phyloP scores from a whole-genome alignment of 2,113 vertebrate species.

The Oenanthe melanoleuca region DNA sequence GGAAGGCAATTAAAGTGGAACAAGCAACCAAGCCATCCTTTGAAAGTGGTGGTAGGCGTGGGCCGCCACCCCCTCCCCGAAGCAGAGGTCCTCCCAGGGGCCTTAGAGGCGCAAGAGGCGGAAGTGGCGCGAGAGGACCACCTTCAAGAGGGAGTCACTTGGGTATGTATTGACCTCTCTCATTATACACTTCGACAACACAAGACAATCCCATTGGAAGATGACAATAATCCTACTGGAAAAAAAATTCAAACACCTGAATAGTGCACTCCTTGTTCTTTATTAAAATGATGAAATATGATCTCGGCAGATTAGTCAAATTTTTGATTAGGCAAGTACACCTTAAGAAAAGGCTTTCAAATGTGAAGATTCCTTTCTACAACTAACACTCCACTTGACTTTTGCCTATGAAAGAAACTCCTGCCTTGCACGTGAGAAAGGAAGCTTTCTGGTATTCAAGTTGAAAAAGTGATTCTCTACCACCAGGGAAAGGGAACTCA shows the following conservation, averaged over 20 bases:
- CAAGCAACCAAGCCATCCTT: constrained; percentile 97
- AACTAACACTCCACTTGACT: constrained; percentile 59
- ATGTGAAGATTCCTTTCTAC: constrained; percentile 62
- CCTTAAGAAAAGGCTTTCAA: constrained; percentile 54
- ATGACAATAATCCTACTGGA: constrained; percentile 66
- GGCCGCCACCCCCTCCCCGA: constrained; percentile 86
- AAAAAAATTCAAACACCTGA: constrained; percentile 57
- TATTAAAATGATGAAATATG: constrained; percentile 47
- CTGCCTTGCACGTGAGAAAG: constrained; percentile 42
- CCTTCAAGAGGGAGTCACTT: constrained; percentile 88
- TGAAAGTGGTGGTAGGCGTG: constrained; percentile 88
- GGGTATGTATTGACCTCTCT: constrained; percentile 75
- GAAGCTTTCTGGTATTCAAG: constrained; percentile 34
- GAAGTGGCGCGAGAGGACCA: constrained; percentile 87
- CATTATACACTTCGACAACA: constrained; percentile 63
- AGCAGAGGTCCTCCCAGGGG: constrained; percentile 91
- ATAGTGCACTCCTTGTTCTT: constrained; percentile 60
- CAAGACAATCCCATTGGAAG: constrained; percentile 64
- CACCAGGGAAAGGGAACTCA: constrained; percentile 25
- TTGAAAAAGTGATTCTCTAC: constrained; percentile 30
- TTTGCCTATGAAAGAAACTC: constrained; percentile 58
- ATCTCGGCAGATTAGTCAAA: constrained; percentile 34
- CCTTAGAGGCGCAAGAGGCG: constrained; percentile 86
- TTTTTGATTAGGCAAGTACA: constrained; percentile 53
- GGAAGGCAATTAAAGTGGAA: constrained; percentile 96